These are phyloP conservation scores for Sceliomorpha sp. DNA, from an alignment of 2,888 invertebrate genomes.

Conservation along the genomic window DNA sequence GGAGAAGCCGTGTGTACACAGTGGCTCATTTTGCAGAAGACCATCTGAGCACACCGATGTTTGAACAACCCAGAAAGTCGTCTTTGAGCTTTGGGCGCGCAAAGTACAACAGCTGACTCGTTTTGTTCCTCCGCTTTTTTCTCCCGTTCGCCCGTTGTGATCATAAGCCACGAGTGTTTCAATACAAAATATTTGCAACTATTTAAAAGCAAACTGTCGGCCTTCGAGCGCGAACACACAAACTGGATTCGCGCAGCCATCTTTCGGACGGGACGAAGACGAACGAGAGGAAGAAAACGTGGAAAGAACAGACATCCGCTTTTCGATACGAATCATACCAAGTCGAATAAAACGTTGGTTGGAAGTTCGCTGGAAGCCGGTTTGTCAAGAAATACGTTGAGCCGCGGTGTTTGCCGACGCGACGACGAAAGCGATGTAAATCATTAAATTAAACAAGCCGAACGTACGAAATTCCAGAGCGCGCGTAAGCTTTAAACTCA, in stretches of 20 bases:
- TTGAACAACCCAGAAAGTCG: conserved; percentile 60
- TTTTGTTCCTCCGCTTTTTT: conserved; percentile 22
- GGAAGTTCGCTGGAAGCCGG: conserved; percentile 11
- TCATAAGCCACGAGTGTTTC: conserved; percentile 23
- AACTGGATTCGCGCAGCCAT: not conserved
- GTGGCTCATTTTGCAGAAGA: conserved; percentile 69
- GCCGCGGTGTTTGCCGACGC: conserved; percentile 28
- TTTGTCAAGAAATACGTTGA: conserved; percentile 28
- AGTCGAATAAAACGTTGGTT: too few relatives aligned
- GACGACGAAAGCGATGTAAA: conserved; percentile 36
- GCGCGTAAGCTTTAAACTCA: conserved; percentile 53
- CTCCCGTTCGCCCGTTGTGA: conserved; percentile 12
- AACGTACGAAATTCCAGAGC: conserved; percentile 34
- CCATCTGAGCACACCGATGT: conserved; percentile 67
- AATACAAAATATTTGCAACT: conserved; percentile 30
- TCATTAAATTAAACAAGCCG: conserved; percentile 47
- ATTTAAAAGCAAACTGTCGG: conserved; percentile 17
- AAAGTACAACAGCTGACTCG: conserved; percentile 4
- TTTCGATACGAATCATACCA: too few relatives aligned
- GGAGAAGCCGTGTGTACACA: conserved; percentile 63
- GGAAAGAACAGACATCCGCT: too few relatives aligned
- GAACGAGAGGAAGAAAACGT: too few relatives aligned
- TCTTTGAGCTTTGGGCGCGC: conserved; percentile 33
- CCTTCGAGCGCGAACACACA: conserved; percentile 15
- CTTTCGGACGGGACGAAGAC: too few relatives aligned